These are phyloP conservation scores for Uloborus diversus DNA, from an alignment of 1,140 invertebrate species.

Conservation along the genomic window DNA sequence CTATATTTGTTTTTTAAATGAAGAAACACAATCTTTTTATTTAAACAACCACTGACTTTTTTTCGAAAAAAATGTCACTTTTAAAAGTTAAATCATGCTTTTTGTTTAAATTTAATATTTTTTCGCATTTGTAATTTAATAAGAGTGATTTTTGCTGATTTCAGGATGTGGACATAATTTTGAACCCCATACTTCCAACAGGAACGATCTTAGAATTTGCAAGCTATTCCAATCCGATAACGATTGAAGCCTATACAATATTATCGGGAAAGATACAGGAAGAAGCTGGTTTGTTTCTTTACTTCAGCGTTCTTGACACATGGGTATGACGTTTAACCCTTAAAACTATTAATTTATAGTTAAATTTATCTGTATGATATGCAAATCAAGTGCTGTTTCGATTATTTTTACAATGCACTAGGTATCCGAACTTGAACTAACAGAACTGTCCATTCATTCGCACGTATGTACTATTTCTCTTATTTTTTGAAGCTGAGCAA, in stretches of 20 bases:
- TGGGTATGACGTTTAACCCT: not conserved
- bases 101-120: not conserved
- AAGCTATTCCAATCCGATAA: conserved; percentile 17
- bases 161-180: conserved; percentile 33
- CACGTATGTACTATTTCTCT: too few species aligned
- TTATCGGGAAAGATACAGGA: conserved; percentile 11
- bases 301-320: conserved; percentile 35
- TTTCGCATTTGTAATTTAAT: not conserved
- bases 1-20: not conserved
- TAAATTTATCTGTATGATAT: not conserved
- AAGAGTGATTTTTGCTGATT: not conserved
- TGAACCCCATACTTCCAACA: conserved; percentile 27
- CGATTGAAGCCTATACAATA: conserved; percentile 37
- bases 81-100: not conserved
- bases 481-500: not conserved
- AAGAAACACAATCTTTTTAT: not conserved
- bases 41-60: not conserved
- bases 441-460: too few species aligned
- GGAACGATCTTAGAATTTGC: conserved; percentile 8
- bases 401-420: too few species aligned
- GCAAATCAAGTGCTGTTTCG: too few species aligned
- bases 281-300: conserved; percentile 22
- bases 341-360: not conserved
- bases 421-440: too few species aligned
- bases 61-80: too few species aligned